Evolutionary conservation across 2,888 invertebrate genomes (phyloP).

Genomic region (Zaprionus lineosus): DNA sequence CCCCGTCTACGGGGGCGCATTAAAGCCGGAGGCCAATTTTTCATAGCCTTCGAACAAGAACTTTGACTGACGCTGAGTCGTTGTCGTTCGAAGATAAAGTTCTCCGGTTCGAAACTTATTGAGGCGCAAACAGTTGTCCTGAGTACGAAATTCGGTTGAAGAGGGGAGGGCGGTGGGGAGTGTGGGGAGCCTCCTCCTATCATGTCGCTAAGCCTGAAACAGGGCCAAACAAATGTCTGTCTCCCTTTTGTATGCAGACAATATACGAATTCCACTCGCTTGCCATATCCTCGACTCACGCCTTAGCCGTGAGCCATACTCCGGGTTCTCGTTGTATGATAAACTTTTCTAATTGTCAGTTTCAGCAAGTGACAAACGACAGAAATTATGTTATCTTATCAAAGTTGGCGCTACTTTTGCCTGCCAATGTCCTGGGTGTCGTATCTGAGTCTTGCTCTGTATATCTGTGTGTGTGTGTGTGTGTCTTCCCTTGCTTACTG

Average conservation of each 20-base stretch:
- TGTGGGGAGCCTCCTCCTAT: no score
- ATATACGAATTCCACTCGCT: slow-evolving; percentile 33
- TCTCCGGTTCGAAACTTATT: slow-evolving; percentile 68
- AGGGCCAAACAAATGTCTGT: slow-evolving; percentile 50
- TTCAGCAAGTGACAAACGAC: slow-evolving; percentile 78
- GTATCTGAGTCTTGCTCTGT: neutral
- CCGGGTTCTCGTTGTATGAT: slow-evolving; percentile 62
- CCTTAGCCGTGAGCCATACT: slow-evolving; percentile 30
- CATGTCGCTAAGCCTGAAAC: slow-evolving; percentile 20
- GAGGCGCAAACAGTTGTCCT: slow-evolving; percentile 69
- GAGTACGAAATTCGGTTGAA: neutral
- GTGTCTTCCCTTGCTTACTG: no score
- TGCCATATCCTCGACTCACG: no score
- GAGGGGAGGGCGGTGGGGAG: no score
- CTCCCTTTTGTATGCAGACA: slow-evolving; percentile 56
- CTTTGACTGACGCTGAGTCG: slow-evolving; percentile 74
- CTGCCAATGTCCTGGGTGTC: slow-evolving; percentile 38
- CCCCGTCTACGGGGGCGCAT: neutral
- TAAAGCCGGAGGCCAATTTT: slow-evolving; percentile 61
- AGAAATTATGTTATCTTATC: slow-evolving; percentile 79
- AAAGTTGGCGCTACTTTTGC: slow-evolving; percentile 68
- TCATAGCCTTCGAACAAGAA: slow-evolving; percentile 55
- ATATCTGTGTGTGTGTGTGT: neutral
- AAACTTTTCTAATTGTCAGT: slow-evolving; percentile 79
- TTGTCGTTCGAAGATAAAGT: slow-evolving; percentile 62